A percentile compares a stretch with the other conserved stretches of the same genome.
Conservation (phyloP, 2,113 vertebrate species). For the Lepus timidus region DNA sequence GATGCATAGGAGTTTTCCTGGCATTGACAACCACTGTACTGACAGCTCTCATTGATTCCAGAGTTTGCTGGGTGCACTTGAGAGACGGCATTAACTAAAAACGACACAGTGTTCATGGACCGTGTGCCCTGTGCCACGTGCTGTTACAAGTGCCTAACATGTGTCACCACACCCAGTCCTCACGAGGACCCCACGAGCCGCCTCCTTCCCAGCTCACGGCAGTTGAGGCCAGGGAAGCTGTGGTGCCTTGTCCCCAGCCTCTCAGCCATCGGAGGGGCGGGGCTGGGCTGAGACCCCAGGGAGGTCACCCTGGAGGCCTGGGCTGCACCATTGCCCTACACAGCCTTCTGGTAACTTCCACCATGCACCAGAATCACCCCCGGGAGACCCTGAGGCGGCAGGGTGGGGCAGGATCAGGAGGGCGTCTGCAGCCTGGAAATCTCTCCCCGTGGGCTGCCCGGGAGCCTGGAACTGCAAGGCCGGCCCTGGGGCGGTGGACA, state of each 20-base stretch:
- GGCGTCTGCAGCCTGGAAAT: too few species aligned
- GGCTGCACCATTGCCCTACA: background rate
- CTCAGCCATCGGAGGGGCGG: background rate
- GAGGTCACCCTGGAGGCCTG: background rate
- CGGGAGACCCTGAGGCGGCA: background rate
- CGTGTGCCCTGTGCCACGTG: background rate
- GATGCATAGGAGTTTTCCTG: conserved; percentile 38
- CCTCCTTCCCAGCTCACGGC: background rate
- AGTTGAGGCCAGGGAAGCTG: background rate
- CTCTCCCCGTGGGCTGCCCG: background rate
- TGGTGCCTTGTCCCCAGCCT: background rate
- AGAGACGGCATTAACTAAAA: background rate
- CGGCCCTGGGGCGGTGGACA: background rate
- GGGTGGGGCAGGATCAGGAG: background rate
- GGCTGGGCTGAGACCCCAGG: background rate
- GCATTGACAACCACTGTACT: too few species aligned
- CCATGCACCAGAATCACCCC: too few species aligned
- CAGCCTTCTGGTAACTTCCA: background rate
- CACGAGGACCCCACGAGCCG: background rate
- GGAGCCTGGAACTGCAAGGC: background rate
- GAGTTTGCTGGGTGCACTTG: background rate
- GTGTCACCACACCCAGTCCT: background rate
- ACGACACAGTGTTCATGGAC: background rate
- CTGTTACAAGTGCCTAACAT: background rate
- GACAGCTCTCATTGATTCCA: background rate